phyloP scores from a whole-genome alignment of 2,113 vertebrate species.

The Loxodonta africana region DNA sequence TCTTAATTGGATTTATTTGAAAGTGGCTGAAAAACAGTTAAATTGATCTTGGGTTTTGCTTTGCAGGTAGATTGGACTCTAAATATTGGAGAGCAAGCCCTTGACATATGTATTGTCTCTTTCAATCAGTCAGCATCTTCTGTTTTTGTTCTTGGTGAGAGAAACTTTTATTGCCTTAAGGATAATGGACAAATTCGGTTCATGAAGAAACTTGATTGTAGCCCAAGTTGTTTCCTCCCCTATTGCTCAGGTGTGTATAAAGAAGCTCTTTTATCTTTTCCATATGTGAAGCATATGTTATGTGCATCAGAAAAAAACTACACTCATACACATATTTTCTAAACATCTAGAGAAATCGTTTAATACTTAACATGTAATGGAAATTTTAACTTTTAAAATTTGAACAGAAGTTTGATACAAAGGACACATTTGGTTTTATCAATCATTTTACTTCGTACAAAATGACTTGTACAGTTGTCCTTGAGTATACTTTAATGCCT shows the following conservation, averaged over 20 bases:
- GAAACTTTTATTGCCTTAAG: constrained; percentile 96
- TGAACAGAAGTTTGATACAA: constrained; percentile 50
- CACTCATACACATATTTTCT: constrained; percentile 7
- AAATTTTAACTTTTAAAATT: constrained; percentile 61
- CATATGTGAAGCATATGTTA: not conserved
- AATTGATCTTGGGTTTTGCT: constrained; percentile 65
- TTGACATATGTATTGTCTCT: constrained; percentile 93
- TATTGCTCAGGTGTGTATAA: constrained; percentile 93
- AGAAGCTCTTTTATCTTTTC: constrained; percentile 57
- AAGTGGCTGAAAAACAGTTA: not conserved
- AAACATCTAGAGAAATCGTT: constrained; percentile 50
- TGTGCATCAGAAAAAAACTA: constrained; percentile 12
- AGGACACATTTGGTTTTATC: constrained; percentile 42
- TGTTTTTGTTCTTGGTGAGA: constrained; percentile 96
- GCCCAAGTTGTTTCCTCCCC: constrained; percentile 97
- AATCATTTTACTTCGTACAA: constrained; percentile 32
- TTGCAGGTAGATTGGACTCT: constrained; percentile 96
- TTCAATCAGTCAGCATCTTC: constrained; percentile 92
- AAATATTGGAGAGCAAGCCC: constrained; percentile 95
- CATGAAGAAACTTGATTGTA: constrained; percentile 99
- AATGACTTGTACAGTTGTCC: constrained; percentile 5
- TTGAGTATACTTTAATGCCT: not conserved
- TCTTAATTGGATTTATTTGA: constrained; percentile 10
- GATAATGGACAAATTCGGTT: constrained; percentile 98
- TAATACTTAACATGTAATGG: constrained; percentile 19